phyloP scores from a whole-genome alignment of 2,797 vertebrate species.

The Aldrovandia affinis region DNA sequence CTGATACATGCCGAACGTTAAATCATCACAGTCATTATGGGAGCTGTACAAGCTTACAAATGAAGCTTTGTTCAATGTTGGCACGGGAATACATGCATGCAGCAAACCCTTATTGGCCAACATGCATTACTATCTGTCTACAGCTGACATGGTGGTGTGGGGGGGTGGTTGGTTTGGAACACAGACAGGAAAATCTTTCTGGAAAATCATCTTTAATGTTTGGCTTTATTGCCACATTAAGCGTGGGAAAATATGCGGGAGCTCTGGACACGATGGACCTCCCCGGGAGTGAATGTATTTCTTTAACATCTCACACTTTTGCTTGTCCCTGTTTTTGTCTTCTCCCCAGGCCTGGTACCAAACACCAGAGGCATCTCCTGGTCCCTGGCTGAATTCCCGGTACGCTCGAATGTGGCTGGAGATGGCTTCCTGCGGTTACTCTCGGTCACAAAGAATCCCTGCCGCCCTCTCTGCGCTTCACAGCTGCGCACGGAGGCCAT shows the following conservation, averaged over 20 bases:
- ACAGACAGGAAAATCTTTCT: not conserved
- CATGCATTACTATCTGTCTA: constrained; percentile 15
- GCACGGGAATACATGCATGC: not conserved
- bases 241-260: constrained; percentile 26
- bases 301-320: not conserved
- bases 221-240: not conserved
- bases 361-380: constrained; percentile 24
- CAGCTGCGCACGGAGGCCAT: constrained; percentile 7
- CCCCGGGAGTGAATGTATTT: constrained; percentile 8
- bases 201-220: not conserved
- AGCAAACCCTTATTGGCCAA: constrained; percentile 18
- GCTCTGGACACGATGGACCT: constrained; percentile 22
- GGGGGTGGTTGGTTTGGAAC: not conserved
- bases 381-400: constrained; percentile 27
- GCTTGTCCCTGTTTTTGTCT: not conserved
- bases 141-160: not conserved
- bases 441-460: constrained; percentile 19
- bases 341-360: not conserved
- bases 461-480: not conserved
- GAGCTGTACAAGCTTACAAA: not conserved
- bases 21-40: not conserved
- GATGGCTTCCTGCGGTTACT: constrained; percentile 24
- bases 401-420: not conserved
- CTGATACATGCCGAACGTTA: not conserved
- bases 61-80: not conserved